Base-by-base conservation (phyloP, 2,888 invertebrate genomes). In the Colostygia pectinataria region DNA sequence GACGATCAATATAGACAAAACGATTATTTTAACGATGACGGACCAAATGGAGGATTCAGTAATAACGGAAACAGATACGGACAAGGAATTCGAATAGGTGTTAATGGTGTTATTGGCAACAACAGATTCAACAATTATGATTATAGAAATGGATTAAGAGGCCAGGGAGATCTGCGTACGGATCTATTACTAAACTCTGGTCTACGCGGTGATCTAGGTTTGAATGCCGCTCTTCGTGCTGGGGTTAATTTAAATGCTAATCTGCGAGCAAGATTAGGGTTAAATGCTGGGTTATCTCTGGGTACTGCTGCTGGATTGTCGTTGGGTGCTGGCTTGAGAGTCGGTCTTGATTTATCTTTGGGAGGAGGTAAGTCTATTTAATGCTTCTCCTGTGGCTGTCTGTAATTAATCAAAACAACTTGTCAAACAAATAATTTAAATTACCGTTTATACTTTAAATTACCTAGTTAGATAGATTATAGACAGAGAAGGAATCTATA, bases 61-160 rank as follows among this genome's bases (percentile, higher is more conserved):
- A 18, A 25, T 9, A 20, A 24, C 24, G 14, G 18, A n/a, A 28
- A 38, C 15, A 38, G 34, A 32, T 37, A 38, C 9, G 38, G 14
- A 2, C 32, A 38, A 46, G 46, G 40, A 5, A 28, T 47, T 28
- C 46, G 39, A 7, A 40, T 47, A 12, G 46, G 39, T n/a, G 40
- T 40, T 4, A 40, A 40, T 29, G 46, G 46, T 8, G 12, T 14
- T 8, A 6, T 34, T 2, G 29, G 13, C n/a, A 25, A 45, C 20
- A 43, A 36, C 12, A 15, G n/a, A 25, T 38, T 15, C 7, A 20
- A 32, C 12, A 20, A 24, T 12, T 9, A 12, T 4, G 33, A 28
- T 14, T 13, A 34, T n/a, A 4, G 34, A 23, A 18, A 13, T 34
- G 37, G 31, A 14, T 14, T 34, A 3, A 37, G 43, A 37, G 37